Evolutionary conservation across 2,797 vertebrate genomes (phyloP), one percentile per base, ranked within the genome.

Genomic region (Melanotaenia pygmaea): DNA sequence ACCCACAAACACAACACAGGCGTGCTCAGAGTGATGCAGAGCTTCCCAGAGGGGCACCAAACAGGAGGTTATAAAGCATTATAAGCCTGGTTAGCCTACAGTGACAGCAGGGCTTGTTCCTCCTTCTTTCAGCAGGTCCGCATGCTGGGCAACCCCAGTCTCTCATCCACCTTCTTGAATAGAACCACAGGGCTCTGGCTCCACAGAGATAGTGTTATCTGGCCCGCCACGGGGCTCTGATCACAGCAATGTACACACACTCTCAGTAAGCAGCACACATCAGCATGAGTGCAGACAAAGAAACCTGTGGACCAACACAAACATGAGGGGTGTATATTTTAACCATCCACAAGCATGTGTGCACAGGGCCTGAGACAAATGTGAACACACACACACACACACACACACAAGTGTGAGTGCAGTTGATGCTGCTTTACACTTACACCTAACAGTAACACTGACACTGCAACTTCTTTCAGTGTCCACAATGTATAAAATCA

Each of bases 121-220:
- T 86, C 74, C 86, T 91, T 71, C 85, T 88, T 90, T 92, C 89
- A 91, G 91, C 85, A 92, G 83, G 91, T 93, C 93, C 88, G 89
- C 88, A 81, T 93, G 92, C 90, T 91, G 92, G 88, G 91, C 87
- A 74, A 77, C 40, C 81, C 76, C 73, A 70, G 83, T 79, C 83
- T 79, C 88, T 88, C 81, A 83, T 81, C 88, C 86, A 35, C 69
- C 51, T 4, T 0, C 8, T 72, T 94, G 91, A 94, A 94, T 91
- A 86, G 93, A 93, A 84, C 89, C 76, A 6, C 76, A 26, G 87
- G 90, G 72, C 91, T 88, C 93, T 95, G 95, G 91, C 90, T 91
- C 93, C 88, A 76, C 88, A 88, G 89, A 95, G 95, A 95, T 95
- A 95, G 91, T 77, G 91, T 94, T 95, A 95, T 95, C 94, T 94